phyloP scores from a whole-genome alignment of 2,113 vertebrate genomes.

The Pelvicachromis taeniatus region DNA sequence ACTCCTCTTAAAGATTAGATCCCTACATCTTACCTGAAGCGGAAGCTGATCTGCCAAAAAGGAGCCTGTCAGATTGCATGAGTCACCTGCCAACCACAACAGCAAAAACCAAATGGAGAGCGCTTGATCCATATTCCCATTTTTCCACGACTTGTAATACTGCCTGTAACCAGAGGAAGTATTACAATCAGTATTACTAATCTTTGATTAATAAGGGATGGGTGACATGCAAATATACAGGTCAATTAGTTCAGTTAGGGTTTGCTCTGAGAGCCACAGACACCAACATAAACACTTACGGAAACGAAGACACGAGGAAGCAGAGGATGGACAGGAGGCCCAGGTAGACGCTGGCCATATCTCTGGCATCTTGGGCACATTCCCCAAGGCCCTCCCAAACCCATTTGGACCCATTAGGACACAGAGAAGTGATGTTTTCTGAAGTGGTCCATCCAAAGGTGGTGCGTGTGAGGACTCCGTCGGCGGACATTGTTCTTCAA shows the following conservation, averaged over 20 bases:
- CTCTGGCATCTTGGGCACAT: constrained; percentile 81
- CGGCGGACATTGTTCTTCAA: constrained; percentile 50
- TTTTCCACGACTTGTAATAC: constrained; percentile 85
- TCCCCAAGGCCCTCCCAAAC: constrained; percentile 81
- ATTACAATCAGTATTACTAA: not conserved
- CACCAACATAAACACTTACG: constrained; percentile 74
- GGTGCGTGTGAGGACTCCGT: constrained; percentile 1
- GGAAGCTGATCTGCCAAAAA: constrained; percentile 91
- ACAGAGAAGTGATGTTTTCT: constrained; percentile 75
- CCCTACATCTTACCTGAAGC: constrained; percentile 80
- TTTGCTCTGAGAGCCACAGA: not conserved
- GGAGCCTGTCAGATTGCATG: constrained; percentile 91
- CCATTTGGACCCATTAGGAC: constrained; percentile 86
- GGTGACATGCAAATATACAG: not conserved
- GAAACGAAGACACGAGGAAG: constrained; percentile 85
- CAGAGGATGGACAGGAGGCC: constrained; percentile 88
- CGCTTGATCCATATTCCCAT: constrained; percentile 88
- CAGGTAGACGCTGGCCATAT: constrained; percentile 82
- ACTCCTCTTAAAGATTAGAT: not conserved
- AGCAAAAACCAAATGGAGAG: constrained; percentile 93
- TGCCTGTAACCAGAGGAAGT: constrained; percentile 72
- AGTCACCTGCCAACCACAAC: constrained; percentile 89
- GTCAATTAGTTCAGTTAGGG: not conserved
- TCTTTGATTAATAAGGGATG: not conserved
- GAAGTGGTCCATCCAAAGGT: not conserved